These are phyloP conservation scores for Streptopelia turtur DNA, from an alignment of 2,797 vertebrate species.

Conservation along the genomic window DNA sequence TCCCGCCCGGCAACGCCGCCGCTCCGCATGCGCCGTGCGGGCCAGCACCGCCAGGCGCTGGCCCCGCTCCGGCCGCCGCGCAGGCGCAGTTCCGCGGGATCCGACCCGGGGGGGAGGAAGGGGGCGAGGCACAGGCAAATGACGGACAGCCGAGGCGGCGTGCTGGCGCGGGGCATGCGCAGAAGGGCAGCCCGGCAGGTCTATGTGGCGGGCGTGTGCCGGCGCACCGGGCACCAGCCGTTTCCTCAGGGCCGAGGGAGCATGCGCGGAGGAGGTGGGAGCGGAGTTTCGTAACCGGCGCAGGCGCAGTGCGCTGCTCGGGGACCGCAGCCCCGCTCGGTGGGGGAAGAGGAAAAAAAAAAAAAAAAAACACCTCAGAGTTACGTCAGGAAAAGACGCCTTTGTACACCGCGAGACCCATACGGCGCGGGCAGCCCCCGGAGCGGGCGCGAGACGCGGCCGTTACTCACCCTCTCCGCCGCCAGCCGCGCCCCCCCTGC, in stretches of 20 bases:
- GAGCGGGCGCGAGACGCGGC: constrained; percentile 41
- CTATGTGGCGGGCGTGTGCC: neutral
- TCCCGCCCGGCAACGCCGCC: neutral
- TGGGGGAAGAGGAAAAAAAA: constrained; percentile 54
- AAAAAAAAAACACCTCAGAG: constrained; percentile 83
- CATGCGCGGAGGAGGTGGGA: constrained; percentile 59
- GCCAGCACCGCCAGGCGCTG: no score
- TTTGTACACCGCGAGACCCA: constrained; percentile 71
- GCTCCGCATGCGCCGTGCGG: neutral
- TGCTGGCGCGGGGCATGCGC: neutral
- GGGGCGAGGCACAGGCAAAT: neutral
- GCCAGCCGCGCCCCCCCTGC: constrained; percentile 59
- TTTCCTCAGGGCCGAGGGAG: neutral
- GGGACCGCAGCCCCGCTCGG: constrained; percentile 75
- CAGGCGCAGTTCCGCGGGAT: neutral
- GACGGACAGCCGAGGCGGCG: neutral
- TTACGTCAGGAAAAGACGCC: constrained; percentile 93
- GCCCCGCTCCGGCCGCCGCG: neutral
- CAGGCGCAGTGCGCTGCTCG: constrained; percentile 65
- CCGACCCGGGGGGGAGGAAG: neutral
- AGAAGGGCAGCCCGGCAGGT: neutral
- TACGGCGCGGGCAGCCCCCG: constrained; percentile 22
- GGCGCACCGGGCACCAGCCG: constrained; percentile 25
- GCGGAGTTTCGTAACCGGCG: constrained; percentile 54
- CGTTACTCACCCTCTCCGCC: constrained; percentile 82